Base-by-base conservation (phyloP, 2,797 vertebrate species). In the Helicolenus hilgendorfi region DNA sequence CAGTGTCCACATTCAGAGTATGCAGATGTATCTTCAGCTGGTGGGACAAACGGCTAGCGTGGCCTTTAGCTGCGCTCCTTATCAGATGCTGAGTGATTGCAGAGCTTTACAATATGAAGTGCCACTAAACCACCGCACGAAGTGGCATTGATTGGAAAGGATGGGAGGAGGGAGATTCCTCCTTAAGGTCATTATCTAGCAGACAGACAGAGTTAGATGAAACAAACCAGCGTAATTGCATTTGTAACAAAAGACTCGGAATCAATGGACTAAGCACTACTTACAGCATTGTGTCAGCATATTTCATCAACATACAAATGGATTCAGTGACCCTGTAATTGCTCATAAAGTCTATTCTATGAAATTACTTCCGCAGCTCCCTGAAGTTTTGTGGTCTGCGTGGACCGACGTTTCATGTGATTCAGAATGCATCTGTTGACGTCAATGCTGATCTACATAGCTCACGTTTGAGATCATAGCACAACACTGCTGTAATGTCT, bases 161-260 rank as follows among this genome's bases (percentile, higher is more conserved):
- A 92, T 72, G 82, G 78, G 86, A 85, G 86, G 84, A 83, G 84
- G 88, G 83, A 20, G 73, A 85, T 70, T 87, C 90, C 92, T 91
- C 77, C 89, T 95, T 92, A 74, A 89, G 94, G 92, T 94, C 92
- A 92, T 95, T 94, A 96, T 94, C 94, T 87, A 64, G 80, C 76
- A 89, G 88, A 92, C 86, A 72, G 84, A 86, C 84, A 79, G 77
- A 81, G 84, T 88, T 86, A 53, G 83, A 93, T 35, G 69, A 94
- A 93, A 95, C 84, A 92, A 95, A 92, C 86, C 79, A 41, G 71
- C 79, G 83, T 94, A 94, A 97, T 94, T 96, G 91, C 92, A 93
- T 95, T 94, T 92, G 84, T 90, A 90, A 93, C 87, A 94, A 94
- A 92, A 92, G 87, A 82, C 87, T 83, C 11, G 5, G 67, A 87